phyloP scores from a whole-genome alignment of 2,113 vertebrate genomes.

The Phaetusa simplex region DNA sequence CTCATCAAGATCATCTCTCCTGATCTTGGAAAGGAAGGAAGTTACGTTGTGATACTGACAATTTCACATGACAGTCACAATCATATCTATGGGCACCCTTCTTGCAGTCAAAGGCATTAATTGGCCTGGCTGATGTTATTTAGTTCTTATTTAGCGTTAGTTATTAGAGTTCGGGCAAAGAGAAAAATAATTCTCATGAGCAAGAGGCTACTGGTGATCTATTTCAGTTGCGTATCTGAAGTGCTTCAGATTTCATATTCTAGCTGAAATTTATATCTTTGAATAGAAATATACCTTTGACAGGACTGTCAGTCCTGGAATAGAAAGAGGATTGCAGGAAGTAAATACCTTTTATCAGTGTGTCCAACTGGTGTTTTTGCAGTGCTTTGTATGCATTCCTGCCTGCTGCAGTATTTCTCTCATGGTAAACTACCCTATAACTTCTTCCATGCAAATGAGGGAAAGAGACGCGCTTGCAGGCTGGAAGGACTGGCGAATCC shows the following conservation, averaged over 20 bases:
- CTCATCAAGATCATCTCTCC: background rate
- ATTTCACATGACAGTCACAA: background rate
- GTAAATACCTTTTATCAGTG: background rate
- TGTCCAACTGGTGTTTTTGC: background rate
- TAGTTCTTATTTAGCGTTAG: background rate
- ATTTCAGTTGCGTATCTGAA: background rate
- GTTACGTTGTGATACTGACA: background rate
- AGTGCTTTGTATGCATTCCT: slow-evolving; percentile 3
- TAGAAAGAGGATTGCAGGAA: background rate
- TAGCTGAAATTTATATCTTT: background rate
- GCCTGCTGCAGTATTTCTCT: background rate
- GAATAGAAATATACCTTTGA: background rate
- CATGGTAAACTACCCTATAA: background rate
- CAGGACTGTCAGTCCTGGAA: background rate
- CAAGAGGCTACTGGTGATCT: background rate
- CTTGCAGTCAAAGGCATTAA: background rate
- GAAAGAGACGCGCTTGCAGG: background rate
- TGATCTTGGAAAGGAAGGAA: background rate
- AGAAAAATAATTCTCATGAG: background rate
- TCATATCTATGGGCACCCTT: fast-evolving
- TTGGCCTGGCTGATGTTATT: background rate
- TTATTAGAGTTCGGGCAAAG: background rate
- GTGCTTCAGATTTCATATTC: background rate
- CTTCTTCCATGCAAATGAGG: slow-evolving; percentile 27
- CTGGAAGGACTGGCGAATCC: background rate